Evolutionary conservation across 2,113 vertebrate species (phyloP).

Genomic region (Pandion haliaetus): DNA sequence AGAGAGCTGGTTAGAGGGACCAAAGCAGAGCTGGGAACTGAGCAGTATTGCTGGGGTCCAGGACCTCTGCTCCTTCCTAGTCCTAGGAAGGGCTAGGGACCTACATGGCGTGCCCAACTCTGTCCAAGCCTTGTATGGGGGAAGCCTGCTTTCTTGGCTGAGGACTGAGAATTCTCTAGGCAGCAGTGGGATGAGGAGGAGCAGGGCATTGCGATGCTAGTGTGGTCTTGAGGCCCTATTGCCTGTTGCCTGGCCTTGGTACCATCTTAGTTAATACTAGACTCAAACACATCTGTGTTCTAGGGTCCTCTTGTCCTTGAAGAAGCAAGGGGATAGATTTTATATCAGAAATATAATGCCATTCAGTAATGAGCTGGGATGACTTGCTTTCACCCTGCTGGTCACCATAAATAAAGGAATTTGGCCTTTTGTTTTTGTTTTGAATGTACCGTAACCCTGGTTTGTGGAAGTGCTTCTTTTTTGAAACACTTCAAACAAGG

Average conservation of each 20-base stretch:
- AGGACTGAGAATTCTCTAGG: neutral
- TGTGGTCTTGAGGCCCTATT: neutral
- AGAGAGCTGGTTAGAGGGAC: neutral
- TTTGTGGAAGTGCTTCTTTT: neutral
- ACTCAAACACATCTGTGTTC: neutral
- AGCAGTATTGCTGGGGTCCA: neutral
- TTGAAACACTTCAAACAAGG: neutral
- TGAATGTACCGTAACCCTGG: neutral
- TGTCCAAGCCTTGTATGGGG: neutral
- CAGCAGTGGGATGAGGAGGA: neutral
- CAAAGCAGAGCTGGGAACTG: neutral
- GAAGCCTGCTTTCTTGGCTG: neutral
- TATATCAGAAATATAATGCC: neutral
- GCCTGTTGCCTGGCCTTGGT: neutral
- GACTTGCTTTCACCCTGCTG: neutral
- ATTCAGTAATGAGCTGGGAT: neutral
- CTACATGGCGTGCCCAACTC: neutral
- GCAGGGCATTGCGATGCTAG: neutral
- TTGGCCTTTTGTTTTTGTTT: neutral
- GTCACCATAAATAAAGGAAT: neutral
- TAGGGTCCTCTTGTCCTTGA: neutral
- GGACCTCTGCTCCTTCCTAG: neutral
- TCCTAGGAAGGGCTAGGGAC: neutral
- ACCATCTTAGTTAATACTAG: neutral
- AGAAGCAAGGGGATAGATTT: neutral